phyloP scores from a whole-genome alignment of 2,797 vertebrate genomes.

The Myotis pilosus region DNA sequence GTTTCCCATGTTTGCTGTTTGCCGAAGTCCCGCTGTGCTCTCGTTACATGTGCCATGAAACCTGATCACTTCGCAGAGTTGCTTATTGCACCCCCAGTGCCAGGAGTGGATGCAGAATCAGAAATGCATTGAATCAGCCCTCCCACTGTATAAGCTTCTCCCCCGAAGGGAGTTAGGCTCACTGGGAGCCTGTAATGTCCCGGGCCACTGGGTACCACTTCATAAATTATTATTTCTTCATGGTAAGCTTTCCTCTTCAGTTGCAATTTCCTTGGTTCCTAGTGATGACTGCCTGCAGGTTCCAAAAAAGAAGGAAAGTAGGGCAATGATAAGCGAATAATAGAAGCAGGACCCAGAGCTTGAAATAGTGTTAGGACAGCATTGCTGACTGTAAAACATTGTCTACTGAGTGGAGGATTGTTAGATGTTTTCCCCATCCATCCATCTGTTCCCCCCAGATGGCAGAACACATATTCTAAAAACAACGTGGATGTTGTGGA shows the following conservation, averaged over 20 bases:
- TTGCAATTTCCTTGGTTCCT: constrained; percentile 58
- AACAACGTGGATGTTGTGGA: constrained; percentile 33
- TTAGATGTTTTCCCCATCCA: constrained; percentile 55
- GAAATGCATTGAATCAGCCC: constrained; percentile 51
- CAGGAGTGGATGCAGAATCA: neutral
- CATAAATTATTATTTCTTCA: constrained; percentile 58
- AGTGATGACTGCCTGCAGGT: neutral
- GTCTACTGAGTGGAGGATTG: constrained; percentile 61
- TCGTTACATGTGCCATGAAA: constrained; percentile 62
- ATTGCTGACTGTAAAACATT: constrained; percentile 55
- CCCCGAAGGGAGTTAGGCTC: constrained; percentile 34
- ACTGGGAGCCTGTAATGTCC: constrained; percentile 35
- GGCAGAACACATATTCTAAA: constrained; percentile 62
- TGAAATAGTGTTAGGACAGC: constrained; percentile 65
- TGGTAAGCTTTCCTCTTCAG: constrained; percentile 50
- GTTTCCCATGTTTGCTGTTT: constrained; percentile 56
- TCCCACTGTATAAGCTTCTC: neutral
- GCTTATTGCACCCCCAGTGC: neutral
- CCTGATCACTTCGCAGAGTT: constrained; percentile 48
- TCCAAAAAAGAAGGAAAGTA: constrained; percentile 55
- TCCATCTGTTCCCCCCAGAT: constrained; percentile 69
- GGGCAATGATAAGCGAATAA: constrained; percentile 64
- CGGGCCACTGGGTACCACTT: constrained; percentile 12
- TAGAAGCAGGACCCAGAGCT: constrained; percentile 57
- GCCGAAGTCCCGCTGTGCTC: constrained; percentile 16